These are phyloP conservation scores for Silurus aristotelis DNA, from an alignment of 2,797 vertebrate species.

Conservation along the genomic window DNA sequence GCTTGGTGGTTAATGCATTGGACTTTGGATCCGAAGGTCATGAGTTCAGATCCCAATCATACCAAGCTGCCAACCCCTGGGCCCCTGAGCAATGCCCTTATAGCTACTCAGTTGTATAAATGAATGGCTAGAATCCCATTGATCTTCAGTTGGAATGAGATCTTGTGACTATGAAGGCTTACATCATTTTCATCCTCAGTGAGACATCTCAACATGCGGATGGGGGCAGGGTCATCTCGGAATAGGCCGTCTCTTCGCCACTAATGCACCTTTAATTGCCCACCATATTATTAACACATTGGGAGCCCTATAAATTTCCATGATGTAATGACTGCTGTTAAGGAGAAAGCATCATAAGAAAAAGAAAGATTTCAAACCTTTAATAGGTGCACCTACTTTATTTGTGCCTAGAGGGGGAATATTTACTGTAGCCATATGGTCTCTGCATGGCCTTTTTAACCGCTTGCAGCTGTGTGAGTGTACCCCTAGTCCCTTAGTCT, in stretches of 20 bases:
- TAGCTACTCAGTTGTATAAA: too few species aligned
- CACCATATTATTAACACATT: conserved; percentile 10
- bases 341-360: background rate
- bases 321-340: conserved; percentile 12
- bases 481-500: background rate
- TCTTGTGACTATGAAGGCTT: background rate
- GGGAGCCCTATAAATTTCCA: conserved; percentile 6
- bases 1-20: background rate
- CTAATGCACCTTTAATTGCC: conserved; percentile 8
- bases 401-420: conserved; percentile 6
- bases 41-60: too few species aligned
- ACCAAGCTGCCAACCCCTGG: too few species aligned
- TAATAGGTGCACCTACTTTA: conserved; percentile 2
- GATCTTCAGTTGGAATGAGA: background rate
- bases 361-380: conserved; percentile 4
- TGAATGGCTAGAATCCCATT: background rate
- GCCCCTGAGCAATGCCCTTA: too few species aligned
- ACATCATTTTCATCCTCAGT: background rate
- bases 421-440: background rate
- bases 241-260: background rate
- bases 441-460: conserved; percentile 16
- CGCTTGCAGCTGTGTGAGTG: conserved; percentile 11
- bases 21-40: too few species aligned
- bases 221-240: background rate
- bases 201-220: background rate